A percentile compares a stretch with the other conserved stretches of the same genome.
Evolutionary conservation across 2,113 vertebrate species (phyloP).

Genomic region (Stercorarius parasiticus): DNA sequence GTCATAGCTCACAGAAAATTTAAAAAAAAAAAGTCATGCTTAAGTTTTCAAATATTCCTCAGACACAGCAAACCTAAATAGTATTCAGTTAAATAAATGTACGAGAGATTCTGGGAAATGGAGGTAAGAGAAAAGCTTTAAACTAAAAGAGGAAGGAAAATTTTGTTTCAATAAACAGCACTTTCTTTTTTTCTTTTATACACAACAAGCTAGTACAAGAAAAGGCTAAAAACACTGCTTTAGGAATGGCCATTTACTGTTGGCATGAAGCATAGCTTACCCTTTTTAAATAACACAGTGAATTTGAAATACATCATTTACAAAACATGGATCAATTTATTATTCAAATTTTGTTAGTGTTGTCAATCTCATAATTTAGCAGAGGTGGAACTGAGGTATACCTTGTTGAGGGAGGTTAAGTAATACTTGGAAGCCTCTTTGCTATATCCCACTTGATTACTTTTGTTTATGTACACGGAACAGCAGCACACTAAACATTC

Average conservation of each 20-base stretch:
- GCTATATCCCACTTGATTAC: constrained; percentile 87
- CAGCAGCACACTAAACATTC: constrained; percentile 99
- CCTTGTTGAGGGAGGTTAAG: constrained; percentile 97
- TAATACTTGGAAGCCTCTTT: constrained; percentile 94
- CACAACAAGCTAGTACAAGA: constrained; percentile 78
- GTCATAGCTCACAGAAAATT: constrained; percentile 76
- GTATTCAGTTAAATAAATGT: constrained; percentile 70
- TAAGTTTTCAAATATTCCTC: constrained; percentile 78
- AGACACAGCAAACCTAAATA: constrained; percentile 87
- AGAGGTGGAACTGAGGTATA: constrained; percentile 96
- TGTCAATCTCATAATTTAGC: constrained; percentile 83
- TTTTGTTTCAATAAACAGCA: constrained; percentile 73
- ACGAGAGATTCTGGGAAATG: constrained; percentile 66
- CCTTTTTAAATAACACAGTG: constrained; percentile 82
- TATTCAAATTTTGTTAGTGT: constrained; percentile 83
- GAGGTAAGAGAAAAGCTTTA: constrained; percentile 68
- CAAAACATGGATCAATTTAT: constrained; percentile 77
- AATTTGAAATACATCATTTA: constrained; percentile 78
- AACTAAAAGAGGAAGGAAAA: constrained; percentile 60
- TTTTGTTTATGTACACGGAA: constrained; percentile 88
- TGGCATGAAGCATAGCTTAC: constrained; percentile 80
- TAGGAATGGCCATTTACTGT: constrained; percentile 82
- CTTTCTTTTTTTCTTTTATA: constrained; percentile 67
- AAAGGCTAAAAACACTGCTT: constrained; percentile 80
- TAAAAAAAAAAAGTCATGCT: constrained; percentile 71